phyloP scores from a whole-genome alignment of 2,113 vertebrate genomes.

The Dicerorhinus sumatrensis region DNA sequence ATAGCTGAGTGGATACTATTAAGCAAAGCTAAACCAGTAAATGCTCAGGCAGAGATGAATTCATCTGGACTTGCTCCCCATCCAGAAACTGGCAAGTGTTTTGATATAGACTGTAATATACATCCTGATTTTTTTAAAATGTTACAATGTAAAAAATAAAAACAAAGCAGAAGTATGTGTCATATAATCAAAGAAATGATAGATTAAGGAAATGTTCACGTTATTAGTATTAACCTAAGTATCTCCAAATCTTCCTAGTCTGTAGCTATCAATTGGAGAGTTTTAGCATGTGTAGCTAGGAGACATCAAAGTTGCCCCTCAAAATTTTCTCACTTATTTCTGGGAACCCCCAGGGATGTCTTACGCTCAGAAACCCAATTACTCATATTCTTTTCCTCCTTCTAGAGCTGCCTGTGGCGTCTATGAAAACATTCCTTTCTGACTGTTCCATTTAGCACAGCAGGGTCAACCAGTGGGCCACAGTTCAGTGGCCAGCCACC shows the following conservation, averaged over 20 bases:
- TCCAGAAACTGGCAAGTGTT: neutral
- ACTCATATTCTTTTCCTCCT: neutral
- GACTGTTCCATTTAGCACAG: neutral
- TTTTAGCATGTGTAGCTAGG: neutral
- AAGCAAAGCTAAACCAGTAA: neutral
- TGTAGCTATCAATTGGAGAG: neutral
- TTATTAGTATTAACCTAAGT: neutral
- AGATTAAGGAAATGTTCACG: neutral
- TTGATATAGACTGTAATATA: neutral
- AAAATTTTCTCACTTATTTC: neutral
- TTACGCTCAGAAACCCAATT: neutral
- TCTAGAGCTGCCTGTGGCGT: neutral
- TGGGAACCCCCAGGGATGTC: neutral
- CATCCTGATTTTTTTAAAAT: neutral
- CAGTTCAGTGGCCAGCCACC: neutral
- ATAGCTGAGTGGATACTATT: neutral
- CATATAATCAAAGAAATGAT: neutral
- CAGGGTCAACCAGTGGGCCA: neutral
- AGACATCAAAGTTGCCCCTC: neutral
- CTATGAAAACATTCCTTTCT: neutral
- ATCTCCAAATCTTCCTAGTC: neutral
- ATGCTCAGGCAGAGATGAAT: neutral
- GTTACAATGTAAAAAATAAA: neutral
- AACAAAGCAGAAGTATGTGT: neutral
- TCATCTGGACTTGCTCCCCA: neutral